Evolutionary conservation across 2,113 vertebrate species (phyloP), one percentile per base, ranked within the genome.

Genomic region (Mustela nigripes): DNA sequence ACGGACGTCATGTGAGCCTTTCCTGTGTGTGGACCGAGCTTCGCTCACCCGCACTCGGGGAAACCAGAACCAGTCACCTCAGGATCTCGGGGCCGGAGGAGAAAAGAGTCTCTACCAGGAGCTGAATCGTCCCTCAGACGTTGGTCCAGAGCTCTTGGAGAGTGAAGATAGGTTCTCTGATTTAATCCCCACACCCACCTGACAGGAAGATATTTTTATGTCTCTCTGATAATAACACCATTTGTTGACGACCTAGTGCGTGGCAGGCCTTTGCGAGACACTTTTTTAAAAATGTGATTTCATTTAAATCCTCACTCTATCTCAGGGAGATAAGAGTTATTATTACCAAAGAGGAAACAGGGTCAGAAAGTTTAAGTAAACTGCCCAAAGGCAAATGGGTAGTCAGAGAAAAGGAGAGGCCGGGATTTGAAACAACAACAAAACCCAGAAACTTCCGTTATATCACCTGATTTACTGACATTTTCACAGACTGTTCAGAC

Each of bases 281-380:
- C 15, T 56, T 94, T 33, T 3, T 62, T 1, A 10, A 62, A 73
- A 71, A 58, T 11, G 56, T 39, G 19, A 82, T 89, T 92, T 86
- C 81, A 82, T 39, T 63, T 45, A 65, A 81, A 28, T 45, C 19
- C 50, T 91, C 28, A 48, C 65, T 12, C 28, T 78, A 5, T 28
- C 48, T 81, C 45, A 28, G 4, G 42, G 63, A 88, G 80, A 69
- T 69, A 36, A 73, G 31, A 42, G 45, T 65, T 48, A 14, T 78
- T 86, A 33, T 50, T 63, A 62, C n/a, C 16, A 33, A 83, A 80
- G 45, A 87, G 28, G 58, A 94, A 82, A 33, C 28, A 79, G 50
- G 63, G 76, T 80, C 62, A 95, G 79, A 82, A 94, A 83, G 56
- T 95, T 88, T 74, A 33, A 84, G 63, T 36, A 60, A 45, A 71